These are phyloP conservation scores for Oxycera nigricornis DNA, from an alignment of 2,888 invertebrate species.

Conservation along the genomic window DNA sequence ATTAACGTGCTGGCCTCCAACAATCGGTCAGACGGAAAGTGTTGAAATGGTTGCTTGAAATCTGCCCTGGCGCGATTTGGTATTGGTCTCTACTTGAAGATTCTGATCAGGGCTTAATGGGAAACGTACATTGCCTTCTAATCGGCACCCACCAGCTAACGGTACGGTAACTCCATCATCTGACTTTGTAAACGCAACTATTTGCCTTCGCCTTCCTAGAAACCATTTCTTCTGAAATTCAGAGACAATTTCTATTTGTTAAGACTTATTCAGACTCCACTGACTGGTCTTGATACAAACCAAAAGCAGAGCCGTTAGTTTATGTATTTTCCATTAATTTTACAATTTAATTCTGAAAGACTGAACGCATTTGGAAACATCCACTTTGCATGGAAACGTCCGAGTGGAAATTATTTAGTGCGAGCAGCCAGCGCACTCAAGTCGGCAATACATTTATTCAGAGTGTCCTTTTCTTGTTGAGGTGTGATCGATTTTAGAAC, in stretches of 20 bases:
- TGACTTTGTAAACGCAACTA: no score
- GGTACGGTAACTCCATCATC: no score
- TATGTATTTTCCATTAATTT: background rate
- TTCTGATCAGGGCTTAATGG: no score
- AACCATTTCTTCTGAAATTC: background rate
- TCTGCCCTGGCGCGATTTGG: no score
- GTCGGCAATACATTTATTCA: constrained; percentile 89
- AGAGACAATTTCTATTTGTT: background rate
- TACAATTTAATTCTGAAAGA: constrained; percentile 29
- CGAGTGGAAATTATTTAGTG: constrained; percentile 52
- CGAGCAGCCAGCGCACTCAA: constrained; percentile 74
- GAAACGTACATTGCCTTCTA: no score
- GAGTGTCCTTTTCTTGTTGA: constrained; percentile 89
- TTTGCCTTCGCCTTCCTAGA: no score
- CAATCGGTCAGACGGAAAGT: no score
- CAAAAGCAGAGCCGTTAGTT: background rate
- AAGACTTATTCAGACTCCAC: background rate
- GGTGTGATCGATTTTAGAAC: constrained; percentile 91
- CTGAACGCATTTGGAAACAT: background rate
- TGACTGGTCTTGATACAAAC: background rate
- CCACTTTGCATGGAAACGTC: background rate
- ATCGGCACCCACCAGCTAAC: no score
- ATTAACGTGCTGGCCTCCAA: no score
- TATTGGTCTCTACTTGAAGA: no score
- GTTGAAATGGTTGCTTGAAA: no score